phyloP scores from a whole-genome alignment of 1,140 invertebrate species.

The Brachionus angularis region DNA sequence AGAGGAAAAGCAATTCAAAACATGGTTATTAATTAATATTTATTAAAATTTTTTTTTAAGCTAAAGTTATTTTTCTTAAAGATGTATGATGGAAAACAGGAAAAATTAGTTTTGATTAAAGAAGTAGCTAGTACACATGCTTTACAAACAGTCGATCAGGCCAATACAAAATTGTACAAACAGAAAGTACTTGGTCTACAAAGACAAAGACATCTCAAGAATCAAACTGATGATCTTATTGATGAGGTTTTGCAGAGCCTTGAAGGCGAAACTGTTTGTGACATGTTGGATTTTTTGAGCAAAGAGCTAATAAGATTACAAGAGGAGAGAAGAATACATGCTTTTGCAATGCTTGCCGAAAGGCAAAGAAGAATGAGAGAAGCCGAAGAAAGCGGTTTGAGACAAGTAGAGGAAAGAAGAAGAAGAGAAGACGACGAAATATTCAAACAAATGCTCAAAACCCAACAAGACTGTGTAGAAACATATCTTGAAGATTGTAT shows the following conservation, averaged over 20 bases:
- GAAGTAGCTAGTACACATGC: conserved; percentile 66
- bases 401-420: conserved; percentile 66
- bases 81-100: conserved; percentile 68
- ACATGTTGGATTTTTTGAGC: conserved; percentile 68
- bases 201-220: conserved; percentile 53
- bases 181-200: conserved; percentile 58
- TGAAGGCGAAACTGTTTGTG: conserved; percentile 65
- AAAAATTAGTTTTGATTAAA: conserved; percentile 66
- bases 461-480: conserved; percentile 64
- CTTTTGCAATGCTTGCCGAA: conserved; percentile 67
- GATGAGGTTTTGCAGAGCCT: conserved; percentile 51
- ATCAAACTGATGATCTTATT: conserved; percentile 47
- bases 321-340: conserved; percentile 69
- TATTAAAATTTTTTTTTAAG: conserved; percentile 11
- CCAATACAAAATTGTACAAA: conserved; percentile 57
- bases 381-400: conserved; percentile 67
- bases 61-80: conserved; percentile 50
- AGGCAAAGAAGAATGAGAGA: conserved; percentile 66
- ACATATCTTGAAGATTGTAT: conserved; percentile 66
- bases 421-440: conserved; percentile 70
- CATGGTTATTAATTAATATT: conserved; percentile 60
- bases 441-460: conserved; percentile 66
- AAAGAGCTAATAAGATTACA: conserved; percentile 69
- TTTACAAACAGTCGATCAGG: conserved; percentile 60
- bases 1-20: conserved; percentile 67